Percentiles rank a stretch among this genome's conserved stretches.
These are phyloP conservation scores for Spea multiplicata DNA, from an alignment of 2,113 vertebrate genomes.

Conservation along the genomic window DNA sequence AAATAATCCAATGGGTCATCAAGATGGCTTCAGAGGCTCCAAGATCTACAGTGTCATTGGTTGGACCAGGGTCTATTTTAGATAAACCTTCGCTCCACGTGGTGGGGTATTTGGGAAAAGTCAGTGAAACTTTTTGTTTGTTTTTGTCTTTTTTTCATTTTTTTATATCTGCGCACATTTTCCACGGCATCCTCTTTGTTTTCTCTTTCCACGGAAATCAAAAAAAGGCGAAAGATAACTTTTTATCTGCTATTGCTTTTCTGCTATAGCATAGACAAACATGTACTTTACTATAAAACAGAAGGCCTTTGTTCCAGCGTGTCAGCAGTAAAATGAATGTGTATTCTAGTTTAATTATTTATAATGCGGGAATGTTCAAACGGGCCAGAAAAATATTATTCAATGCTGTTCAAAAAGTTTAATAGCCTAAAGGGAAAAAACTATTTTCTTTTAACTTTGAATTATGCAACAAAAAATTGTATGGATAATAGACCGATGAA, in stretches of 20 bases:
- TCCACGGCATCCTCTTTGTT: conserved; percentile 39
- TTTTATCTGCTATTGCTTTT: too few relatives aligned
- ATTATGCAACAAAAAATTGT: too few relatives aligned
- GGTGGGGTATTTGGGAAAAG: conserved; percentile 99
- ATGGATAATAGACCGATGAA: too few relatives aligned
- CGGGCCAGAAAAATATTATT: too few relatives aligned
- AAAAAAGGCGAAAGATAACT: conserved; percentile 92
- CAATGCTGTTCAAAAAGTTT: too few relatives aligned
- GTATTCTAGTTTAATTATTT: too few relatives aligned
- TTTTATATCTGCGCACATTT: conserved; percentile 82
- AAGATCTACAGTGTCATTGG: conserved; percentile 84
- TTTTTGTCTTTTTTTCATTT: conserved; percentile 53
- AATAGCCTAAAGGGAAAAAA: too few relatives aligned
- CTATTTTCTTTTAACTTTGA: too few relatives aligned
- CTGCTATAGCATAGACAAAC: not conserved
- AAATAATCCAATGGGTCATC: conserved; percentile 79
- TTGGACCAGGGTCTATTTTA: conserved; percentile 89
- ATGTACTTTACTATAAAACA: not conserved
- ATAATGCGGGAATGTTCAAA: too few relatives aligned
- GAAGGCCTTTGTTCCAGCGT: too few relatives aligned
- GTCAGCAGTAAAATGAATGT: too few relatives aligned
- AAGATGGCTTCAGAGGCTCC: conserved; percentile 75
- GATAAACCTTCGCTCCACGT: conserved; percentile 83
- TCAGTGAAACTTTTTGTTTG: conserved; percentile 80
- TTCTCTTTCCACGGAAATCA: conserved; percentile 82